Evolutionary conservation across 1,140 invertebrate genomes (phyloP), one percentile per base, ranked within the genome.

Genomic region (Thereuonema tuberculata): DNA sequence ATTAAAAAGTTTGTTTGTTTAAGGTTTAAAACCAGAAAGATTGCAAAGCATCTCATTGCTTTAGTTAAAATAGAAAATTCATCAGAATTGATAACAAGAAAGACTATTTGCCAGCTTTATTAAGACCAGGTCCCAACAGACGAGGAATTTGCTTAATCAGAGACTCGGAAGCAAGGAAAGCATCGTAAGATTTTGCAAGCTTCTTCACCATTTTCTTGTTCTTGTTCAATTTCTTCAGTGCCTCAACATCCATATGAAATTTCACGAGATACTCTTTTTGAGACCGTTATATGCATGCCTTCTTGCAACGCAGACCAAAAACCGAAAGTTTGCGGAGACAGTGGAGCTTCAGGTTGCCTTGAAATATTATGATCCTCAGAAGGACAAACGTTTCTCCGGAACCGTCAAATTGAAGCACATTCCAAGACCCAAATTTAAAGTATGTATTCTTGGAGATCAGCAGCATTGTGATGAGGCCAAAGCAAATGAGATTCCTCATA

Each of bases 381-480:
- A 99, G 86, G 97, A 99, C 81, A 99, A 99, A 80, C 96, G 97
- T 97, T 99, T 99, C 86, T 93, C 90, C 71, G 97, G 97, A 77
- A 98, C 97, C 71, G 93, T 99, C 78, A 99, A 96, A 76, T 80
- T 99, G 70, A 96, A 95, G 80, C 84, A 97, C 76, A 93, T 99
- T 67, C 96, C 97, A 14, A 81, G 93, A 59, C 95, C 95, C 56
- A 96, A 95, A 75, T 95, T 99, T 88, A 92, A 93, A 76, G 92
- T 99, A 20, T 99, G 97, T 74, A 80, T 99, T 67, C 81, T 99
- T 67, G 97, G 97, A 67, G 96, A 99, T 78, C 95, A 99, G 72
- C 93, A 98, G 70, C 97, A 99, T 81, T 96, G 92, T 77, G 97
- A 99, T 70, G 95, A 99, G 77, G 95, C 97, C 28, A 95, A 93